Base-by-base conservation (phyloP, 2,113 vertebrate genomes). In the Podarcis muralis region DNA sequence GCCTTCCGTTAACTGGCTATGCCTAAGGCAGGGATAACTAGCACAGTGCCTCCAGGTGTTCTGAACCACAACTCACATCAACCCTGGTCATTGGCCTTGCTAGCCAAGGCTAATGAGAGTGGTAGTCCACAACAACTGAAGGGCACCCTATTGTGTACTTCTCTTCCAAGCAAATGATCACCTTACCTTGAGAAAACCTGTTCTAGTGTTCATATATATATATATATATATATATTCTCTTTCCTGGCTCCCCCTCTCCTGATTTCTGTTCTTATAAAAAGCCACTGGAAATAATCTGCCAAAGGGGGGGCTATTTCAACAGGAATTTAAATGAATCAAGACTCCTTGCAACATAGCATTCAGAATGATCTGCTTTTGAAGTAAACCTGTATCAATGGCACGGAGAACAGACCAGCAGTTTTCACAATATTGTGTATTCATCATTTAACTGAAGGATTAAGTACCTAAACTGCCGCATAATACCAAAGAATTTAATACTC, bases 111-210 rank as follows among this genome's bases (percentile, higher is more conserved):
- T 62, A 18, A 18, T 62, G 59, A 20, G 16, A 62, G 59, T 62
- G 13, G 59, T 62, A 62, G 59, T 62, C 59, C 13, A 62, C 5
- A 62, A 20, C 59, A 20, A 5, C 59, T 20, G 16, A 20, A 62
- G 59, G 16, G 16, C 16, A 62, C 59, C 13, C 35, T 18, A 4
- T 20, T 37, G n/a, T 57, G 2, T 62, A 23, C 27, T 1, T 13
- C 75, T 23, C 9, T 2, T 48, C 48, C 9, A 35, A 22, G 12
- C 59, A 25, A 62, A 16, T 43, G 16, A 40, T 74, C 5, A 48
- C 40, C 68, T 53, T 9, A 1, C 57, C 0, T 0, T 84, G 86
- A 0, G 0, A 37, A 0, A 43, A 72, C 59, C 15, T 30, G 35
- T 71, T 66, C 88, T 80, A 85, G 71, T 37, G 87, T 75, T 78